phyloP scores from a whole-genome alignment of 2,888 invertebrate genomes.

The Opisthograptis luteolata region DNA sequence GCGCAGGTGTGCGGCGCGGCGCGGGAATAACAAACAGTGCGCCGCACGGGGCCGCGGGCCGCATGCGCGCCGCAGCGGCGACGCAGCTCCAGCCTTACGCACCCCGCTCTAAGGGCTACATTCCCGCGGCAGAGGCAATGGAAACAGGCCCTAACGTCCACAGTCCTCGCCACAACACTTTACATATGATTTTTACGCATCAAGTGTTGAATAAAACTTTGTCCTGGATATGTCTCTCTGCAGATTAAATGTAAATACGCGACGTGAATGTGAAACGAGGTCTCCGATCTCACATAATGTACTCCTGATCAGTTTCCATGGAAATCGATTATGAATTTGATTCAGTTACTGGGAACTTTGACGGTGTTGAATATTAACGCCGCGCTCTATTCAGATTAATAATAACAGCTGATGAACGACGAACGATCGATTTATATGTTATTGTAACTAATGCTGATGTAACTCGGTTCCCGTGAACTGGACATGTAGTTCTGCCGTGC shows the following conservation, averaged over 20 bases:
- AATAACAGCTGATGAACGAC: no score
- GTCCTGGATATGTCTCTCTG: slow-evolving; percentile 50
- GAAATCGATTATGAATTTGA: slow-evolving; percentile 49
- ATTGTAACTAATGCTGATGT: no score
- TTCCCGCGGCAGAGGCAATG: not conserved
- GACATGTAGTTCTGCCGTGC: no score
- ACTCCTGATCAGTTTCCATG: slow-evolving; percentile 49
- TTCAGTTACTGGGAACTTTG: slow-evolving; percentile 26
- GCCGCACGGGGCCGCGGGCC: slow-evolving; percentile 4
- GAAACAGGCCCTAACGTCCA: slow-evolving; percentile 37
- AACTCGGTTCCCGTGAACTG: no score
- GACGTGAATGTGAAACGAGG: slow-evolving; percentile 55
- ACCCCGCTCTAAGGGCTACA: not conserved
- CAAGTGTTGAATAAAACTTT: slow-evolving; percentile 45
- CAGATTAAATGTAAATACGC: slow-evolving; percentile 59
- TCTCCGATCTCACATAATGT: slow-evolving; percentile 40
- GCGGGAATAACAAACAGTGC: slow-evolving; percentile 53
- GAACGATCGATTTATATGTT: no score
- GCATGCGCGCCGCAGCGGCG: not conserved
- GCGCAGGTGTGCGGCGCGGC: slow-evolving; percentile 74
- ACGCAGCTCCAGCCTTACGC: slow-evolving; percentile 26
- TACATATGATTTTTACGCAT: slow-evolving; percentile 52
- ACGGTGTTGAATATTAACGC: slow-evolving; percentile 15
- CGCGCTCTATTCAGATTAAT: not conserved
- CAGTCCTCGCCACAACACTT: slow-evolving; percentile 48